These are phyloP conservation scores for Drosophila neocordata DNA, from an alignment of 1,140 invertebrate genomes.

Conservation along the genomic window DNA sequence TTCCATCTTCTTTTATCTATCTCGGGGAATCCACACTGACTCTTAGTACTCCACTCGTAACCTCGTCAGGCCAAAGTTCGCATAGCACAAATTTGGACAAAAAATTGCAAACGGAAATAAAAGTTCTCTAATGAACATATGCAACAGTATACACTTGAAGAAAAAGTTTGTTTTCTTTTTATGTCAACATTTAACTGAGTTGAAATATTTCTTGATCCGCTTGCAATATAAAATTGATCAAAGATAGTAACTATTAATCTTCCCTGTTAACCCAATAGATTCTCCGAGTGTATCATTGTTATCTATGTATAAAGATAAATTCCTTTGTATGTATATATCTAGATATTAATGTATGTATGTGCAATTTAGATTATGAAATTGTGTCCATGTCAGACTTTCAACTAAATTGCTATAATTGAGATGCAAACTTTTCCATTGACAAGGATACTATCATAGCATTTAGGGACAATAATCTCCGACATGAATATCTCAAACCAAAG, in stretches of 20 bases:
- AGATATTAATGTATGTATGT: neutral
- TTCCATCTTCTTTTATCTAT: neutral
- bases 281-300: no score
- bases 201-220: no score
- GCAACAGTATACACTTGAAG: conserved; percentile 4
- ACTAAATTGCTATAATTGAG: neutral
- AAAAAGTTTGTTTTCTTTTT: neutral
- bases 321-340: neutral
- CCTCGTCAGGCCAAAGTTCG: conserved; percentile 10
- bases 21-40: neutral
- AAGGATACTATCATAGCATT: neutral
- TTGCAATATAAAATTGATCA: no score
- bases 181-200: no score
- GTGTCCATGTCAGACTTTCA: neutral
- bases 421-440: conserved; percentile 2
- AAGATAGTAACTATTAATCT: no score
- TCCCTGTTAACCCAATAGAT: no score
- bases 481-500: neutral
- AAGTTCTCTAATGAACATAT: conserved; percentile 17
- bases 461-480: neutral
- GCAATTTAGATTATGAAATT: neutral
- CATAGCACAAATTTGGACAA: neutral
- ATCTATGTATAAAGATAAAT: no score
- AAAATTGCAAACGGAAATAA: conserved; percentile 15
- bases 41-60: neutral